Evolutionary conservation across 2,888 invertebrate species (phyloP), one percentile per base, ranked within the genome.

Genomic region (Dryobota labecula): DNA sequence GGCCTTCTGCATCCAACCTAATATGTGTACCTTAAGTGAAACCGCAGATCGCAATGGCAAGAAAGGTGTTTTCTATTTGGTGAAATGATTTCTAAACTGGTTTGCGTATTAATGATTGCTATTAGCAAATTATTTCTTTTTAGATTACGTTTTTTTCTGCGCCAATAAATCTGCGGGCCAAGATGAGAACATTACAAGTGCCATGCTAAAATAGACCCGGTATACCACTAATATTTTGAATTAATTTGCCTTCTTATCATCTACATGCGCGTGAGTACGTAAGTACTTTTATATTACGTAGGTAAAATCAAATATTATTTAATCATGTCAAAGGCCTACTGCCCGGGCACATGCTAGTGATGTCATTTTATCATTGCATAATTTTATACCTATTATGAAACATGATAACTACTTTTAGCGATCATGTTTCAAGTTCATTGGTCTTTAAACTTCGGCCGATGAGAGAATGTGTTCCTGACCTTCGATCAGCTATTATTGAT

Each of bases 351-450:
- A 62, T 65, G 53, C 15, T 6, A n/a, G 9, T 69, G 49, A 78
- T 41, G 58, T 60, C 24, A 70, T 13, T 9, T 57, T 36, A 51
- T 66, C 33, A 3, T 75, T 66, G 18, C 57, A 66, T 79, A 58
- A 41, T 57, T 18, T 36, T 38, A 30, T 30, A n/a, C n/a, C n/a
- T n/a, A 27, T 13, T 1, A 62, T 63, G 53, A 74, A 43, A 62
- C 53, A 58, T 38, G 15, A 49, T 47, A 49, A 53, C n/a, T 45
- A 51, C 36, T 43, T 68, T 24, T 69, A 53, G 38, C 43, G 4
- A 36, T 45, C 60, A 36, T 60, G 27, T 66, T 66, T 36, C 24
- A 66, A 66, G 66, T 62, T 66, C 62, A 60, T 64, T 71, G 53
- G 5, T 43, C 58, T 53, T 47, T 62, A 47, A n/a, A n/a, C n/a